These are phyloP conservation scores for Crotalus viridis DNA, from an alignment of 2,113 vertebrate genomes.

Conservation along the genomic window DNA sequence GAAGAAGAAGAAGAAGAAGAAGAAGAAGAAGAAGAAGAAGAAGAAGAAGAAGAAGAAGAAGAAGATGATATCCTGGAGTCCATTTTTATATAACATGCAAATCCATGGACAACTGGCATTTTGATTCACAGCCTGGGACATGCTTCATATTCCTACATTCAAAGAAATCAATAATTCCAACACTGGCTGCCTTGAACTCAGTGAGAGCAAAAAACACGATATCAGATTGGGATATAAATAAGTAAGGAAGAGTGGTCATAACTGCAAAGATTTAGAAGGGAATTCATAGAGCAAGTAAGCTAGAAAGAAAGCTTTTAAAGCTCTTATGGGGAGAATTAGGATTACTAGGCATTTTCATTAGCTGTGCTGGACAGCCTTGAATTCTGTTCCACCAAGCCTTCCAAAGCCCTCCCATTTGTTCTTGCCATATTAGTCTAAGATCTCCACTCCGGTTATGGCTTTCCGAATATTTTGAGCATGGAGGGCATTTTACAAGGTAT, in stretches of 20 bases:
- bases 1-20: too few species aligned
- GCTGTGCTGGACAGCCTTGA: background rate
- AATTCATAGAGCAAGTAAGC: background rate
- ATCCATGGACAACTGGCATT: background rate
- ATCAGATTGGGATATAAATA: background rate
- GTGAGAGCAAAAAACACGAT: background rate
- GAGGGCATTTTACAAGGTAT: slow-evolving; percentile 58
- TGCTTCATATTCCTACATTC: background rate
- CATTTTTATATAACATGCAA: background rate
- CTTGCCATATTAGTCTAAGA: slow-evolving; percentile 35
- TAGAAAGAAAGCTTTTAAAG: background rate
- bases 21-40: too few species aligned
- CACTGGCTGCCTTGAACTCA: background rate
- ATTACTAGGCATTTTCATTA: background rate
- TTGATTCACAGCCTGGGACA: background rate
- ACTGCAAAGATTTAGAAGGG: background rate
- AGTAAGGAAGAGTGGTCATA: background rate
- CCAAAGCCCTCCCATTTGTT: slow-evolving; percentile 23
- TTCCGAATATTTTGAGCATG: slow-evolving; percentile 58
- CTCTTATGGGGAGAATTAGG: background rate
- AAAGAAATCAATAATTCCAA: background rate
- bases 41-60: too few species aligned
- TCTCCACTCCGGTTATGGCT: slow-evolving; percentile 61
- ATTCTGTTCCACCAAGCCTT: background rate
- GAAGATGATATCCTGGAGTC: background rate